Evolutionary conservation across 1,140 invertebrate species (phyloP), one percentile per base, ranked within the genome.

Genomic region (Tribolium castaneum): DNA sequence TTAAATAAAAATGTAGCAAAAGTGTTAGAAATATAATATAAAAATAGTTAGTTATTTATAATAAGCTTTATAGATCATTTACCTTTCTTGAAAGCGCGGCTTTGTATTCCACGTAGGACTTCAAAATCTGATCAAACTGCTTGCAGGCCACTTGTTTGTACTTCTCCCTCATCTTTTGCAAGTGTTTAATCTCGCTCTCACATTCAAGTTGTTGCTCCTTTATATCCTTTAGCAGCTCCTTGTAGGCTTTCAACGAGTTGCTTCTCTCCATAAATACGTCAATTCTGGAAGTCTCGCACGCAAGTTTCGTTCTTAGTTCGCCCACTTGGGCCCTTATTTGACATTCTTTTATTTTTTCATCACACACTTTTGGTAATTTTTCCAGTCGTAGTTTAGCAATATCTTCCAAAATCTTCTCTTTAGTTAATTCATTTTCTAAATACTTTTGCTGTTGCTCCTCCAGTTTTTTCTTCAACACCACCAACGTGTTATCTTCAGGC

Each of bases 81-180:
- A n/a, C 82, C 75, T 80, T 81, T 34, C 80, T 84, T 56, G 83
- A 80, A 73, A 84, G 75, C 10, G 78, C 62, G 12, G 70, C 5
- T 79, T 84, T 84, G 72, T 85, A 85, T 16, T 82, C 80, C 39
- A 81, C 35, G 62, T 82, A 85, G 45, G 78, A 78, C 30, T 78
- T 80, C 14, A 84, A 75, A 59, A 85, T 82, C 56, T 84, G 83
- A 79, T 84, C 76, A 75, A 81, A 85, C 70, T 85, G 78, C 70
- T 79, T 82, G 78, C 83, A 82, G 9, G 80, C 76, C 14, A 84
- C 79, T 51, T 80, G 56, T 35, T 77, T 73, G 76, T 85, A 85
- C 59, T 82, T 83, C 13, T 81, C 72, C 45, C 82, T 82, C 10
- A 84, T 56, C 25, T 81, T 75, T 12, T 79, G 66, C 22, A 84